Conservation (phyloP, 2,797 vertebrate genomes). For the Thunnus albacares region DNA sequence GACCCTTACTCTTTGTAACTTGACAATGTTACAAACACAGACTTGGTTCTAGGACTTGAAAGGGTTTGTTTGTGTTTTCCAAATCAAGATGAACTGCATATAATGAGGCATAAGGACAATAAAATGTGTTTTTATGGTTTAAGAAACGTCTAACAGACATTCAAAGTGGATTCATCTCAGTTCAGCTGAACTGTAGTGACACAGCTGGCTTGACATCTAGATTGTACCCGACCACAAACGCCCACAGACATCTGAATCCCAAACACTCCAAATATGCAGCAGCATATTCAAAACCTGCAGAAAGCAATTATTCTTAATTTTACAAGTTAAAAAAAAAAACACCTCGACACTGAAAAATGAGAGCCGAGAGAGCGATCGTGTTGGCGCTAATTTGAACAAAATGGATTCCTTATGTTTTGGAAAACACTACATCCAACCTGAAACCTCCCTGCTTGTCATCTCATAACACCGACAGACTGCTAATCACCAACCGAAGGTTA, state of each 20-base stretch:
- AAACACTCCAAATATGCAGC: conserved; percentile 57
- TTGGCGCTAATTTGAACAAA: conserved; percentile 75
- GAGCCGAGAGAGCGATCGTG: conserved; percentile 54
- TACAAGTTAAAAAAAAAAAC: conserved; percentile 48
- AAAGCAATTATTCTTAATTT: conserved; percentile 76
- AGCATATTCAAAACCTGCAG: conserved; percentile 60
- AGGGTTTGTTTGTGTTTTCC: not conserved
- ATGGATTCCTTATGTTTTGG: conserved; percentile 79
- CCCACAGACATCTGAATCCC: conserved; percentile 40
- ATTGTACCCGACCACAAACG: conserved; percentile 50
- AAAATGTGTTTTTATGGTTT: conserved; percentile 2
- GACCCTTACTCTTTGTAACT: not conserved
- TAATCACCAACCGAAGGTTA: conserved; percentile 57
- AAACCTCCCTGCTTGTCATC: conserved; percentile 59
- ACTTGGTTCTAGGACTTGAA: not conserved
- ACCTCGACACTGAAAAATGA: conserved; percentile 56
- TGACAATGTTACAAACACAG: not conserved
- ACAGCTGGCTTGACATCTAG: conserved; percentile 24
- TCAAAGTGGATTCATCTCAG: conserved; percentile 10
- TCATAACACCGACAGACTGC: conserved; percentile 43
- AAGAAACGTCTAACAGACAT: conserved; percentile 20
- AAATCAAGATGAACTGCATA: not conserved
- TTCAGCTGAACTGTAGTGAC: conserved; percentile 29
- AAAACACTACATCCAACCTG: conserved; percentile 48
- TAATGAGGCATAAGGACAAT: not conserved